These are phyloP conservation scores for Takifugu bimaculatus DNA, from an alignment of 2,113 vertebrate genomes.

Conservation along the genomic window DNA sequence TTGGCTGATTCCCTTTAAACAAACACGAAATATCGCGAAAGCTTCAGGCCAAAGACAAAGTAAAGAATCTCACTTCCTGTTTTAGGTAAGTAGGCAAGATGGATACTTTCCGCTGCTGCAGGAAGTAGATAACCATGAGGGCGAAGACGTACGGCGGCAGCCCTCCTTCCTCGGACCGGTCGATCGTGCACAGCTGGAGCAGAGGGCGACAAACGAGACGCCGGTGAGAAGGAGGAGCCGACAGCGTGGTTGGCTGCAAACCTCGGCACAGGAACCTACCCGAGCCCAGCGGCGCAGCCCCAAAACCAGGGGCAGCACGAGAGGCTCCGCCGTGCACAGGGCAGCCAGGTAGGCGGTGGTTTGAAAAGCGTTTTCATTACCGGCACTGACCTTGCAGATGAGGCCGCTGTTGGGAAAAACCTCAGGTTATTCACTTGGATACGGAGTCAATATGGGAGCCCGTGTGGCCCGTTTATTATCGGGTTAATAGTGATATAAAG, in stretches of 20 bases:
- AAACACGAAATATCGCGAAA: background rate
- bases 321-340: conserved; percentile 75
- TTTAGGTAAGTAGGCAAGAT: conserved; percentile 87
- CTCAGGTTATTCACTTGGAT: background rate
- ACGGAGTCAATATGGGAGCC: too few species aligned
- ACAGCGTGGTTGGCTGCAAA: too few species aligned
- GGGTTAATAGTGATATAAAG: too few species aligned
- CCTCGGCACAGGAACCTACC: conserved; percentile 63
- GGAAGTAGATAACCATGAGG: conserved; percentile 89
- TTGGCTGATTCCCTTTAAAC: background rate
- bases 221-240: background rate
- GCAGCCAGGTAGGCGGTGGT: conserved; percentile 83
- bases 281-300: conserved; percentile 86
- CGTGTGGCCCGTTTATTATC: too few species aligned
- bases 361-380: conserved; percentile 88
- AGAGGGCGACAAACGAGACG: background rate
- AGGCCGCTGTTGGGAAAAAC: conserved; percentile 77
- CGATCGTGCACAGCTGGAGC: conserved; percentile 83
- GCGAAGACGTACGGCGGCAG: conserved; percentile 85
- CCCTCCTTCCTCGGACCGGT: conserved; percentile 87
- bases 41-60: background rate
- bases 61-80: conserved; percentile 74
- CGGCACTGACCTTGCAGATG: conserved; percentile 91
- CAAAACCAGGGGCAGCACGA: conserved; percentile 79
- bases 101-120: conserved; percentile 87